A percentile compares a stretch with the other conserved stretches of the same genome.
Evolutionary conservation across 2,113 vertebrate genomes (phyloP).

Genomic region (Ia io): DNA sequence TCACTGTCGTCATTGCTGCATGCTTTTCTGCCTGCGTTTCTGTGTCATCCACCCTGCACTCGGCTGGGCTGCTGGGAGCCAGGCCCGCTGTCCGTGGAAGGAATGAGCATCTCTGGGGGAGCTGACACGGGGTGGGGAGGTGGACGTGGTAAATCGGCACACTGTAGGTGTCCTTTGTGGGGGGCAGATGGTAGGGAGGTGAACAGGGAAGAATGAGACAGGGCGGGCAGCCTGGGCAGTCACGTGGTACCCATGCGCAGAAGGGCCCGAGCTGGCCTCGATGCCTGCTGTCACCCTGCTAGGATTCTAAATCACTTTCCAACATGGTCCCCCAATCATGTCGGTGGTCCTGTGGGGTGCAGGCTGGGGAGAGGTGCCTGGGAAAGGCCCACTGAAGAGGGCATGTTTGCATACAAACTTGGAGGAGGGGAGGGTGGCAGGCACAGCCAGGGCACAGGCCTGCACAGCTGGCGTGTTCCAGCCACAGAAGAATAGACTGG

Average conservation of each 20-base stretch:
- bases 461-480: accelerated
- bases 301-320: neutral
- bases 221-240: neutral
- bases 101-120: accelerated
- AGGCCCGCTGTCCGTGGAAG: accelerated
- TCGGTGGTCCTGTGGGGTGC: accelerated
- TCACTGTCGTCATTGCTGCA: accelerated
- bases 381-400: neutral
- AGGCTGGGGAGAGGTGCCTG: neutral
- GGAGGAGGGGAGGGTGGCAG: neutral
- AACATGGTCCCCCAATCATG: accelerated
- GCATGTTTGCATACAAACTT: neutral
- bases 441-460: neutral
- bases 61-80: accelerated
- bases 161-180: accelerated
- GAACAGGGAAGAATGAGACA: accelerated
- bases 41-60: accelerated
- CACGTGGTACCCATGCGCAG: accelerated
- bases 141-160: accelerated
- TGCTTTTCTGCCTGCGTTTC: accelerated
- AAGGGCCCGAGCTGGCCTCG: accelerated
- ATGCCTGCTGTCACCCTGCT: neutral
- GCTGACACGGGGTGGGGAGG: accelerated
- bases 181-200: neutral
- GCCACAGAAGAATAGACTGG: neutral